Evolutionary conservation across 2,888 invertebrate genomes (phyloP).

Genomic region (Ganaspis brasiliensis): DNA sequence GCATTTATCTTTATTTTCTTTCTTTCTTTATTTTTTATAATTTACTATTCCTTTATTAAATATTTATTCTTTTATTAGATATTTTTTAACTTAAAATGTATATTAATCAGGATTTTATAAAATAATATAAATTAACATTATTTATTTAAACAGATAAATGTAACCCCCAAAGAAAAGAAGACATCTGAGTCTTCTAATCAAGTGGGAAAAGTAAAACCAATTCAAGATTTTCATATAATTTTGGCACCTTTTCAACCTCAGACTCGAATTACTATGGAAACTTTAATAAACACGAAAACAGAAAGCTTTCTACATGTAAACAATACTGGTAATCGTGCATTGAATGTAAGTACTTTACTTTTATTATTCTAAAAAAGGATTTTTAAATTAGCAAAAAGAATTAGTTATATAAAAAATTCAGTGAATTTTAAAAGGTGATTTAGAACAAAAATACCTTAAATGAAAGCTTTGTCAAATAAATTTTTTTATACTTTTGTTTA

Average conservation of each 20-base stretch:
- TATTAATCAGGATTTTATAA: neutral
- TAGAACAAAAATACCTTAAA: too few species aligned
- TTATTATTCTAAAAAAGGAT: neutral
- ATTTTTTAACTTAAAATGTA: too few species aligned
- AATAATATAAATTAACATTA: too few species aligned
- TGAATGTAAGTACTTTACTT: slow-evolving; percentile 19
- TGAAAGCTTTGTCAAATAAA: too few species aligned
- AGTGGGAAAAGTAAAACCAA: slow-evolving; percentile 3
- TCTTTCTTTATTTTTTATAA: neutral
- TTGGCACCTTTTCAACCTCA: slow-evolving; percentile 35
- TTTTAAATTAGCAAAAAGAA: neutral
- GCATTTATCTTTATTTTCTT: neutral
- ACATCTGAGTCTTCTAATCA: slow-evolving; percentile 12
- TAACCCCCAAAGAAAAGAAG: slow-evolving; percentile 36
- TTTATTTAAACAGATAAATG: slow-evolving; percentile 20
- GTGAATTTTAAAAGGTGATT: too few species aligned
- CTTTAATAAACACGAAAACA: slow-evolving; percentile 19
- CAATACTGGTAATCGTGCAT: slow-evolving; percentile 14
- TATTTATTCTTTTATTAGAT: neutral
- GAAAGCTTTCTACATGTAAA: slow-evolving; percentile 29
- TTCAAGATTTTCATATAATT: slow-evolving; percentile 24
- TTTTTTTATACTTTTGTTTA: too few species aligned
- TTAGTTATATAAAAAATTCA: too few species aligned
- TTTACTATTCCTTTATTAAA: neutral
- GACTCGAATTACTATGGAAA: slow-evolving; percentile 28